These are phyloP conservation scores for Diabrotica virgifera DNA, from an alignment of 1,140 invertebrate genomes.

Conservation along the genomic window DNA sequence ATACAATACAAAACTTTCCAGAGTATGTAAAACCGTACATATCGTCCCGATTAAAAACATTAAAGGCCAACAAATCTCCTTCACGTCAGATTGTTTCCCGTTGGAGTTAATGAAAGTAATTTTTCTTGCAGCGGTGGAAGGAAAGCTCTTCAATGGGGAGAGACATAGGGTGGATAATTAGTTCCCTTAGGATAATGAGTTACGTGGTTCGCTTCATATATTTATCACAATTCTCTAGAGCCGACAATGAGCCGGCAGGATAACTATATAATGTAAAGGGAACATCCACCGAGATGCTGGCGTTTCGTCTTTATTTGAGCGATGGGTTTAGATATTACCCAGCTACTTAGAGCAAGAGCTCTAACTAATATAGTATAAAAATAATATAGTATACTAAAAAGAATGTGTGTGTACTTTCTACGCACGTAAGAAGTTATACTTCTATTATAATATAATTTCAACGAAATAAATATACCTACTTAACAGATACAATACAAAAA, in stretches of 20 bases:
- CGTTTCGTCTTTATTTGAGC: too few relatives aligned
- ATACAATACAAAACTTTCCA: too few relatives aligned
- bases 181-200: slow-evolving; percentile 31
- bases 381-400: too few relatives aligned
- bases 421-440: too few relatives aligned
- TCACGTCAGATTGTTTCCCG: neutral
- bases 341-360: too few relatives aligned
- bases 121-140: neutral
- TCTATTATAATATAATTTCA: too few relatives aligned
- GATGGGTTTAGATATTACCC: too few relatives aligned
- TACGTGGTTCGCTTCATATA: slow-evolving; percentile 32
- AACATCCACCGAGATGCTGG: slow-evolving; percentile 12
- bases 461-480: too few relatives aligned
- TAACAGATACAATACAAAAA: too few relatives aligned
- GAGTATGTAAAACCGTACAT: neutral
- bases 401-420: too few relatives aligned
- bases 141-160: slow-evolving; percentile 17
- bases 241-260: slow-evolving; percentile 30
- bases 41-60: neutral
- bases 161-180: slow-evolving; percentile 29
- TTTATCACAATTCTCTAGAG: slow-evolving; percentile 34
- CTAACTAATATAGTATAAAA: too few relatives aligned
- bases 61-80: neutral
- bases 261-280: slow-evolving; percentile 30
- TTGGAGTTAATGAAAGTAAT: neutral